These are phyloP conservation scores for Callopanchax toddi DNA, from an alignment of 2,113 vertebrate genomes.

Conservation along the genomic window DNA sequence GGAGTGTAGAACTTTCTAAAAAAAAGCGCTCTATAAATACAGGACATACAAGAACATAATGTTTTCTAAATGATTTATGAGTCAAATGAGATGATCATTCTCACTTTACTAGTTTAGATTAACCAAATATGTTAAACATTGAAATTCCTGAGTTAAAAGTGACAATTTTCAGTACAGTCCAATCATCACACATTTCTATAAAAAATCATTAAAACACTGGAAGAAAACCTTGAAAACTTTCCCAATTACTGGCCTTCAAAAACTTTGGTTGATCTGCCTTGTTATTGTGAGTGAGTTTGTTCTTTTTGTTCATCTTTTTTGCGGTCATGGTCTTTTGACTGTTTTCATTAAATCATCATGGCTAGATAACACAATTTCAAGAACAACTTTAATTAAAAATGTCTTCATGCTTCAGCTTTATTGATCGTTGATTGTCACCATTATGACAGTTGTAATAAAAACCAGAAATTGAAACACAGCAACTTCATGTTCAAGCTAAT, in stretches of 20 bases:
- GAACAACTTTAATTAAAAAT: conserved; percentile 32
- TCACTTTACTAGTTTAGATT: too few relatives aligned
- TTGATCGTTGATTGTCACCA: not conserved
- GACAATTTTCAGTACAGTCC: too few relatives aligned
- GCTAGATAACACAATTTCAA: conserved; percentile 7
- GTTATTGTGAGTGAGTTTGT: not conserved
- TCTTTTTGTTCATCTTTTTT: not conserved
- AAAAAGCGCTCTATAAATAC: too few relatives aligned
- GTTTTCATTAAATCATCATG: not conserved
- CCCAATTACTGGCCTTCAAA: not conserved
- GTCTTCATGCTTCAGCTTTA: not conserved
- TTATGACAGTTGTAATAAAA: not conserved
- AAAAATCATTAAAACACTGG: not conserved
- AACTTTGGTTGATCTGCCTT: not conserved
- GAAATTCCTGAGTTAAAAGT: not conserved
- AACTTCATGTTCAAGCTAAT: conserved; percentile 2
- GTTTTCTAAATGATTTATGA: too few relatives aligned
- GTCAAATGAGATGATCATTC: too few relatives aligned
- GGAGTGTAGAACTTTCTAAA: too few relatives aligned
- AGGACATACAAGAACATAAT: too few relatives aligned
- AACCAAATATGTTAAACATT: not conserved
- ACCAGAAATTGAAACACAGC: not conserved
- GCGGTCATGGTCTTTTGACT: not conserved
- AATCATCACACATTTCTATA: not conserved
- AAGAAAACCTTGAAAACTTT: not conserved